Evolutionary conservation across 2,113 vertebrate genomes (phyloP), one percentile per base, ranked within the genome.

Genomic region (Salvator merianae): DNA sequence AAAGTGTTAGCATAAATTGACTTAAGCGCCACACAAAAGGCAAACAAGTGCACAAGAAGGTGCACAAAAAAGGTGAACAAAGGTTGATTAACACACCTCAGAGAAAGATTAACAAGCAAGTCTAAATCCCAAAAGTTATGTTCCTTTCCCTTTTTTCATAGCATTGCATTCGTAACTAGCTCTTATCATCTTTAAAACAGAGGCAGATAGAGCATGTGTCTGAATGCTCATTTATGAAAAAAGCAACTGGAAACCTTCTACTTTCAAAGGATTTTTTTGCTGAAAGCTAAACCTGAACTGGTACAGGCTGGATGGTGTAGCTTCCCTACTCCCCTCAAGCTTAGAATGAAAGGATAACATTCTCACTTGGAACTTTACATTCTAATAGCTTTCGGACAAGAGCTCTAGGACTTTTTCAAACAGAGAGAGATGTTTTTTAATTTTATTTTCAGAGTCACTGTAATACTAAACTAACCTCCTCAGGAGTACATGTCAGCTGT

Each of bases 1-100:
- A 89, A 93, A 91, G 80, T 80, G 81, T 88, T 85, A 47, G 66
- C 72, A 47, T 43, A 77, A 63, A 89, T 0, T 89, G 77, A 84
- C 82, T 36, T 34, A 85, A 89, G 84, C 65, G 81, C 90, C 87
- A 86, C 78, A 38, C 53, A 36, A 32, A 59, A 16, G 20, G 55
- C 55, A 59, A 59, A 59, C 16, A 59, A 20, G 55, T 20, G 55
- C 55, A 59, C 20, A 20, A 59, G 55, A 20, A 59, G 55, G 20
- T 18, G 53, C 53, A 55, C 55, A 59, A 79, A 43, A 55, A 36
- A 24, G 40, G 50, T 86, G 86, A 88, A 8, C 74, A 66, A 30
- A 83, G 47, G 32, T 71, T 24, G 7, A 0, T 20, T 43, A 83
- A 88, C 86, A 87, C 62, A 88, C 81, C 70, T 82, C 75, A 91